Percentiles rank a stretch among this genome's conserved stretches.
These are phyloP conservation scores for Exaiptasia diaphana DNA, from an alignment of 64 coral and sea anemone species.

Conservation along the genomic window DNA sequence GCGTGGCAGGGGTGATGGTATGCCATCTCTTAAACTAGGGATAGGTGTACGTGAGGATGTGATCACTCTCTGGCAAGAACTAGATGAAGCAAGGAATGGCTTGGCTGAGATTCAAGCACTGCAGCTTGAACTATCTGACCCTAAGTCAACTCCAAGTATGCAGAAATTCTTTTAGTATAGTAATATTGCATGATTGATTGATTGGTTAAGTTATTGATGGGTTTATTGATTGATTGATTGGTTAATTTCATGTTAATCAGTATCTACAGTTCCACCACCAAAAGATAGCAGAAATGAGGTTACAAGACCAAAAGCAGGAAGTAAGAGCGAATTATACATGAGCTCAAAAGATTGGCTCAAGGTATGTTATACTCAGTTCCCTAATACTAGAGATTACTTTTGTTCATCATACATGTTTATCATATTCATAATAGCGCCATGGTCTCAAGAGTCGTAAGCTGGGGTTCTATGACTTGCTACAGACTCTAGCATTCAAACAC, in stretches of 20 bases:
- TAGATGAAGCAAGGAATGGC: conserved; percentile 81
- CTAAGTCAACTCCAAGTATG: conserved; percentile 68
- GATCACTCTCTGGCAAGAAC: conserved; percentile 83
- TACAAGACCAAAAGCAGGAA: conserved; percentile 4
- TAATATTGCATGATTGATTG: too few species aligned
- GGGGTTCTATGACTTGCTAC: conserved; percentile 86
- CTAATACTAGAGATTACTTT: background rate
- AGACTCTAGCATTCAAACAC: conserved; percentile 89
- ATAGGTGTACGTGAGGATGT: conserved; percentile 95
- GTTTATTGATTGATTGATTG: too few species aligned
- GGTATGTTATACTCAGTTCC: conserved; percentile 8
- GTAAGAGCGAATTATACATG: conserved; percentile 94
- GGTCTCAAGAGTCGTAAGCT: conserved; percentile 71
- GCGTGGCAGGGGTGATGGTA: conserved; percentile 77
- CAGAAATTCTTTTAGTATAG: too few species aligned
- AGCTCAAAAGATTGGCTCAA: conserved; percentile 89
- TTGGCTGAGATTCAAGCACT: conserved; percentile 91
- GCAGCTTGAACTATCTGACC: conserved; percentile 69
- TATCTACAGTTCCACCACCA: conserved; percentile 10
- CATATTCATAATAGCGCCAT: conserved; percentile 55
- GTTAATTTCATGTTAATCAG: conserved; percentile 12
- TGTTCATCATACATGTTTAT: background rate
- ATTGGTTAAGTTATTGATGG: too few species aligned
- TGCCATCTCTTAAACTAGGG: conserved; percentile 79
- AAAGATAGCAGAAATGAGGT: background rate